Conservation (phyloP, 2,797 vertebrate genomes). For the Myripristis jacobus region DNA sequence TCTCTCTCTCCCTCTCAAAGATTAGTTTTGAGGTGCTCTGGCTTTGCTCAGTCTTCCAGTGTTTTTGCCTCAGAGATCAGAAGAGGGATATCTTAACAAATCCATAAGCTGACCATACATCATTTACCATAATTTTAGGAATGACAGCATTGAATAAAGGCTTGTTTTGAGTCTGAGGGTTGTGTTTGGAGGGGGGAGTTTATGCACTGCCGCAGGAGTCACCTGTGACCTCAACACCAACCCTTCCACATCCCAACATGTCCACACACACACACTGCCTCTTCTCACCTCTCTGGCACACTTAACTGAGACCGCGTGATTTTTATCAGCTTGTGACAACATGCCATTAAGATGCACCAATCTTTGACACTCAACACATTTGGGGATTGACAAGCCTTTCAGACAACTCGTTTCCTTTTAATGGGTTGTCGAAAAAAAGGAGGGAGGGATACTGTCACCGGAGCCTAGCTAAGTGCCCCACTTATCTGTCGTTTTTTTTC, state of each 20-base stretch:
- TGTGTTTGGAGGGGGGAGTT: not conserved
- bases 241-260: constrained; percentile 21
- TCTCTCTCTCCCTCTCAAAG: constrained; percentile 33
- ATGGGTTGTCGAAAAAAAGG: constrained; percentile 45
- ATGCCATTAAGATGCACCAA: constrained; percentile 29
- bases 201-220: constrained; percentile 27
- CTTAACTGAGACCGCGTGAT: constrained; percentile 2
- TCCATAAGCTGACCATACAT: constrained; percentile 40
- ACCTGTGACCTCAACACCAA: constrained; percentile 20
- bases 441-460: constrained; percentile 29
- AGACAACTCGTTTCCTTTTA: constrained; percentile 59
- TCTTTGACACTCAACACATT: constrained; percentile 38
- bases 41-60: constrained; percentile 62
- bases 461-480: constrained; percentile 55
- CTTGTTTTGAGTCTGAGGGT: constrained; percentile 1
- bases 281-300: constrained; percentile 25
- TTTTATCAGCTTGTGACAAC: constrained; percentile 30
- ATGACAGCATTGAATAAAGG: constrained; percentile 34
- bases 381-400: constrained; percentile 40
- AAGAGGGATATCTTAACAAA: constrained; percentile 28
- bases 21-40: constrained; percentile 72
- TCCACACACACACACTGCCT: constrained; percentile 35
- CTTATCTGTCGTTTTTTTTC: constrained; percentile 56
- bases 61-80: constrained; percentile 41
- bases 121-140: constrained; percentile 36